A percentile compares a stretch with the other conserved stretches of the same genome.
Evolutionary conservation across 2,888 invertebrate genomes (phyloP).

Genomic region (Scaptomyza parva): DNA sequence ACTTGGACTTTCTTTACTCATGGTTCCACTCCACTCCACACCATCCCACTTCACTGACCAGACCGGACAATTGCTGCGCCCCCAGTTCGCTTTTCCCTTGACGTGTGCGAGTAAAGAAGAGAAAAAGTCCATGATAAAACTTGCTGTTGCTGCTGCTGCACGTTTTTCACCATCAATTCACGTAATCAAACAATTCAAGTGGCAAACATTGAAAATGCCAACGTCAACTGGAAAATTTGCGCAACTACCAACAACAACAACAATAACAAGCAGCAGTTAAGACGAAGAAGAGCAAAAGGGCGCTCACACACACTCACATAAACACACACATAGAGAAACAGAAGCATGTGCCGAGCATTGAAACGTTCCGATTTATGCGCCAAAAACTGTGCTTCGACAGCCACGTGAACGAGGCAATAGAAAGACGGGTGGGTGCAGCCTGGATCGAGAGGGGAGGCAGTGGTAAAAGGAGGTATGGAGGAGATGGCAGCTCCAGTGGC

Average conservation of each 20-base stretch:
- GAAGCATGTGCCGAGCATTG: conserved; percentile 68
- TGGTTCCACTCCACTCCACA: conserved; percentile 14
- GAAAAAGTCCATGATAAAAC: conserved; percentile 32
- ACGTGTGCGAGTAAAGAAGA: neutral
- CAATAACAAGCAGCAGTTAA: conserved; percentile 8
- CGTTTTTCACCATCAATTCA: conserved; percentile 82
- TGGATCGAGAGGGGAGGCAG: neutral
- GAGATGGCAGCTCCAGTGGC: conserved; percentile 47
- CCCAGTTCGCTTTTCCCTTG: neutral
- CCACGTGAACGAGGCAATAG: conserved; percentile 75
- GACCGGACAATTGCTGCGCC: conserved; percentile 6
- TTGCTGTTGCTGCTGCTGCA: conserved; percentile 69
- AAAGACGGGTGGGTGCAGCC: conserved; percentile 19
- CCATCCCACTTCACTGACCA: neutral
- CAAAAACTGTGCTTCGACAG: conserved; percentile 83
- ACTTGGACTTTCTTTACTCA: conserved; percentile 39
- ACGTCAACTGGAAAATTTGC: conserved; percentile 83
- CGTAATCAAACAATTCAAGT: conserved; percentile 84
- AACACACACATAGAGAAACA: conserved; percentile 12
- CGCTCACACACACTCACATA: conserved; percentile 10
- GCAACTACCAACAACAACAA: conserved; percentile 59
- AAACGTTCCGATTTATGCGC: conserved; percentile 81
- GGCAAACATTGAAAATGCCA: conserved; percentile 83
- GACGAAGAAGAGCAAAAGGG: conserved; percentile 5
- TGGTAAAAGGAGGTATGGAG: too few relatives aligned